Evolutionary conservation across 2,888 invertebrate genomes (phyloP), one percentile per base, ranked within the genome.

Genomic region (Poecilus cupreus): DNA sequence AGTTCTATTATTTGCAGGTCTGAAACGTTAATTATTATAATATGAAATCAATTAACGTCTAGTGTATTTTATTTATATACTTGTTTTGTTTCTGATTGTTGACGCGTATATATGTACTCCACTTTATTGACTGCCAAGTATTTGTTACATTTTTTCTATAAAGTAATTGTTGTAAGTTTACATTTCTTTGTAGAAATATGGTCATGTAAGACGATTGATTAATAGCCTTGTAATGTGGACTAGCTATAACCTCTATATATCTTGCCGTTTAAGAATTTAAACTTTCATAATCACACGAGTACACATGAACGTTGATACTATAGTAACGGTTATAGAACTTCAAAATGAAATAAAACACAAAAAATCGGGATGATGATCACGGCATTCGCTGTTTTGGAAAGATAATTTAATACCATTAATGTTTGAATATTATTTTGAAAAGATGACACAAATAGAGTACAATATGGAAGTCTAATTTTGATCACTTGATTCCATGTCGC

Each of bases 41-140:
- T 78, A 78, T 68, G 8, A 68, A 68, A 79, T 68, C 79, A 79
- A 79, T 79, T 64, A 79, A 46, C 68, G 79, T 79, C 78, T n/a
- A 26, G 5, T 8, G 26, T 16, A 64, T 64, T 68, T 79, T 68
- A 79, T 79, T 79, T 68, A 79, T 79, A 49, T 68, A 68, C 78
- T 79, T 79, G 78, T 79, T 64, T 46, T 46, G 64, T 79, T 49
- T 46, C 68, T 79, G 46, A 68, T 79, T 79, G 46, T 79, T 68
- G 39, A 72, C 72, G 72, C 72, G 46, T 46, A 46, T 20, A 18
- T 72, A 46, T 46, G 46, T 72, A 46, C 46, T 72, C 24, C 13
- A 72, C 10, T 72, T 72, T 72, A 72, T 72, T 46, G 72, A 46
- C 46, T 46, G 22, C 22, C n/a, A 46, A 22, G 43, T 72, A 72